Evolutionary conservation across 2,797 vertebrate genomes (phyloP), one percentile per base, ranked within the genome.

Genomic region (Apogon talboti): DNA sequence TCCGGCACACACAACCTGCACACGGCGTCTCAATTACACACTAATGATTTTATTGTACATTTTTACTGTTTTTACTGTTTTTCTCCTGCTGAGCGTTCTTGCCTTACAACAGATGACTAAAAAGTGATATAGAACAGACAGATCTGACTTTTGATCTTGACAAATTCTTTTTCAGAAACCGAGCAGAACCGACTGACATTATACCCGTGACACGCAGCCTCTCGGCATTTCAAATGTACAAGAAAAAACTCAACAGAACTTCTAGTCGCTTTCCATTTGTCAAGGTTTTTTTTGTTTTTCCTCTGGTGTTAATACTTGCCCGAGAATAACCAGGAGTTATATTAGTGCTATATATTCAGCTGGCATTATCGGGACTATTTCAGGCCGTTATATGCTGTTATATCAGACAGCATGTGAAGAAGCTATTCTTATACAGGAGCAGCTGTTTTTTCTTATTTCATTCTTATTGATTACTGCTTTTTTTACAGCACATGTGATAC

Each of bases 301-400:
- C 35, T 61, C 47, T 53, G 53, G 65, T 68, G 30, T 76, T 74
- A 81, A 79, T 73, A 71, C 85, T 83, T 84, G 82, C 72, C 2
- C 6, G 45, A 78, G 83, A 90, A 87, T 75, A 75, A 75, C 66
- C 77, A 52, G 67, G 42, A 66, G 81, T 59, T 41, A 1, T 18
- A 57, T 65, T 43, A 51, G 41, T 49, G 60, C 56, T 89, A 78
- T 80, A 86, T 79, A 86, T 89, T 82, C 83, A 73, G 71, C 61
- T 33, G 63, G 51, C 44, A 50, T 67, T 63, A 75, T 65, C 71
- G 54, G 59, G 56, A 53, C 67, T 54, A 73, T 74, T 60, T 84
- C 59, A 60, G 49, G 64, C 68, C 45, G 55, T 74, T 74, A 78
- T 74, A 55, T 57, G 71, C 63, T 74, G 38, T 64, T 79, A 67